phyloP scores from a whole-genome alignment of 1,140 invertebrate genomes.

The Drosophila virilis region DNA sequence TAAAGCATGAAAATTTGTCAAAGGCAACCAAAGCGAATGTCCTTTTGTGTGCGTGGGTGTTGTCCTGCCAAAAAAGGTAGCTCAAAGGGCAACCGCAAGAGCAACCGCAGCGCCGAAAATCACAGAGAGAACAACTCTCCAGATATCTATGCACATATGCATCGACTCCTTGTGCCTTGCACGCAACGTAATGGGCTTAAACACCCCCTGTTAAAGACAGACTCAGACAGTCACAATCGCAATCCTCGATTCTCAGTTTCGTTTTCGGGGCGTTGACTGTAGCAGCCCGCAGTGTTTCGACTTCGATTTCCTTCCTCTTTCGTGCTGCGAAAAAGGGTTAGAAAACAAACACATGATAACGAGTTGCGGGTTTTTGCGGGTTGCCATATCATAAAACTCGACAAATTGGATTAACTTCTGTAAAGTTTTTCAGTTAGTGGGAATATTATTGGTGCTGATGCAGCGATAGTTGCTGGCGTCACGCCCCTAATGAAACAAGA shows the following conservation, averaged over 20 bases:
- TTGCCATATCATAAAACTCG: constrained; percentile 61
- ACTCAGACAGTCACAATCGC: neutral
- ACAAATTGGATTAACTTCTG: constrained; percentile 82
- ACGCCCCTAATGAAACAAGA: constrained; percentile 23
- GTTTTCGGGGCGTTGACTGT: constrained; percentile 50
- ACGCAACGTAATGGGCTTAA: constrained; percentile 75
- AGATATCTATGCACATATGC: neutral
- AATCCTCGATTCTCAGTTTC: constrained; percentile 2
- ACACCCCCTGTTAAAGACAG: constrained; percentile 59
- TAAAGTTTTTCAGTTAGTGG: constrained; percentile 28
- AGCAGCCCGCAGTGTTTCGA: constrained; percentile 35
- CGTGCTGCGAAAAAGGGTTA: constrained; percentile 47
- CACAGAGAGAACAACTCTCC: constrained; percentile 8
- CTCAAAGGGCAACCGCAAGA: constrained; percentile 54
- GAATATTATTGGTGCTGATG: constrained; percentile 19
- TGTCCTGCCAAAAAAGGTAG: constrained; percentile 37
- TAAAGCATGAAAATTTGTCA: constrained; percentile 78
- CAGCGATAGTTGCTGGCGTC: constrained; percentile 37
- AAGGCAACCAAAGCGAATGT: constrained; percentile 46
- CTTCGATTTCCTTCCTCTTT: constrained; percentile 29
- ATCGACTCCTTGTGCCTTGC: constrained; percentile 40
- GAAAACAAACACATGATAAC: constrained; percentile 63
- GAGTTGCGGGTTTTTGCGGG: constrained; percentile 67
- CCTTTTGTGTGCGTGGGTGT: constrained; percentile 21
- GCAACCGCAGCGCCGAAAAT: constrained; percentile 60